phyloP scores from a whole-genome alignment of 1,140 invertebrate genomes.

The Cydia splendana region DNA sequence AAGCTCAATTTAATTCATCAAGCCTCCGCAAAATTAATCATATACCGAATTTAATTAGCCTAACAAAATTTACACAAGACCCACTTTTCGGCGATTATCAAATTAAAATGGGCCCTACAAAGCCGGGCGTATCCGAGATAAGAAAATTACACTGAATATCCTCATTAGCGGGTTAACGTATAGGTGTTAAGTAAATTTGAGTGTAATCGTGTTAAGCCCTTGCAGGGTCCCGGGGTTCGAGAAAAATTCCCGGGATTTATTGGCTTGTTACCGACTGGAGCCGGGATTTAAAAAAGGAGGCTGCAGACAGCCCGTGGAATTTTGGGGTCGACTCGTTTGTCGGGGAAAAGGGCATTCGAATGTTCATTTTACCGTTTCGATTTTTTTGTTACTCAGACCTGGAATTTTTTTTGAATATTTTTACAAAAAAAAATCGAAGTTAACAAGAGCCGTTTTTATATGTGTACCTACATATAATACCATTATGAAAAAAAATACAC shows the following conservation, averaged over 20 bases:
- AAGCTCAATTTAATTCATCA: constrained; percentile 48
- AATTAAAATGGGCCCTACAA: constrained; percentile 64
- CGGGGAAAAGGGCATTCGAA: constrained; percentile 58
- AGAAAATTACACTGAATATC: constrained; percentile 71
- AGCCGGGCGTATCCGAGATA: constrained; percentile 50
- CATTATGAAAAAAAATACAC: too few relatives aligned
- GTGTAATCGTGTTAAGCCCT: constrained; percentile 76
- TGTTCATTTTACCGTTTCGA: constrained; percentile 67
- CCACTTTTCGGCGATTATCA: constrained; percentile 64
- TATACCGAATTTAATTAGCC: constrained; percentile 68
- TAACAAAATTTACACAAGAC: constrained; percentile 69
- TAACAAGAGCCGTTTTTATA: too few relatives aligned
- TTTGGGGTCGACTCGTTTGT: constrained; percentile 58
- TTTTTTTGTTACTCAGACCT: constrained; percentile 46
- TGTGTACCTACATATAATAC: too few relatives aligned
- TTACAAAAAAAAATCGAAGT: too few relatives aligned
- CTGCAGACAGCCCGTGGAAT: constrained; percentile 62
- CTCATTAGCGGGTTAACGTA: constrained; percentile 74
- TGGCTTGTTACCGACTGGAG: constrained; percentile 72
- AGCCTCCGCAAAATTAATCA: constrained; percentile 68
- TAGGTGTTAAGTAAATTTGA: constrained; percentile 79
- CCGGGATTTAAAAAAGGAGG: constrained; percentile 68
- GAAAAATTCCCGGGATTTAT: constrained; percentile 76
- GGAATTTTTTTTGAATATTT: constrained; percentile 35
- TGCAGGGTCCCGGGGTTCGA: constrained; percentile 49